phyloP scores from a whole-genome alignment of 2,888 invertebrate genomes.

The Polydrusus cervinus region DNA sequence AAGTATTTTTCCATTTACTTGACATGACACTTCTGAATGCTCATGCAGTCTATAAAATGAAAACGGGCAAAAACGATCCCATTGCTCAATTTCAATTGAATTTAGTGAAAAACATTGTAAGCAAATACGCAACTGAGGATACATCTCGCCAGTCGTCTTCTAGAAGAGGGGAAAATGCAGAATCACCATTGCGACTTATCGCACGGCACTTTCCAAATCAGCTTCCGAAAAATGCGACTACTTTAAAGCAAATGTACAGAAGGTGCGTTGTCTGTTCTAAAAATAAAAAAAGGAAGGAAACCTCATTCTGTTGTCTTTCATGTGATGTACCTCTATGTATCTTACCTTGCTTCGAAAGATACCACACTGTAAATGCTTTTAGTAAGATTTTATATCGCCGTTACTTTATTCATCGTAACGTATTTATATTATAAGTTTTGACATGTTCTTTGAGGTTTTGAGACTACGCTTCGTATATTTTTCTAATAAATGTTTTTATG shows the following conservation, averaged over 20 bases:
- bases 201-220: slow-evolving; percentile 10
- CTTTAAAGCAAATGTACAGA: background rate
- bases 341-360: too few relatives aligned
- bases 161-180: background rate
- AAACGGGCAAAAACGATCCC: slow-evolving; percentile 20
- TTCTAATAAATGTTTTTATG: too few relatives aligned
- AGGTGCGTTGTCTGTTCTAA: too few relatives aligned
- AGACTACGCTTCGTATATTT: too few relatives aligned
- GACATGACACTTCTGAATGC: slow-evolving; percentile 58
- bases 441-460: too few relatives aligned
- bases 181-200: background rate
- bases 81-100: slow-evolving; percentile 52
- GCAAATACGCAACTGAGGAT: slow-evolving; percentile 35
- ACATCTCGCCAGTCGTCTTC: background rate
- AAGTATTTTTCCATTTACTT: slow-evolving; percentile 61
- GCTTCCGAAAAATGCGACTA: slow-evolving; percentile 3
- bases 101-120: slow-evolving; percentile 51
- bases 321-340: too few relatives aligned
- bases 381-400: too few relatives aligned
- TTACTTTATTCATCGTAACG: too few relatives aligned
- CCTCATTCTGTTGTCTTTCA: too few relatives aligned
- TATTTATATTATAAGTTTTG: too few relatives aligned
- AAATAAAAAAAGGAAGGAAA: too few relatives aligned
- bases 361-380: too few relatives aligned
- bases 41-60: slow-evolving; percentile 53